Base-by-base conservation (phyloP, 2,888 invertebrate species). In the Heliconius erato region DNA sequence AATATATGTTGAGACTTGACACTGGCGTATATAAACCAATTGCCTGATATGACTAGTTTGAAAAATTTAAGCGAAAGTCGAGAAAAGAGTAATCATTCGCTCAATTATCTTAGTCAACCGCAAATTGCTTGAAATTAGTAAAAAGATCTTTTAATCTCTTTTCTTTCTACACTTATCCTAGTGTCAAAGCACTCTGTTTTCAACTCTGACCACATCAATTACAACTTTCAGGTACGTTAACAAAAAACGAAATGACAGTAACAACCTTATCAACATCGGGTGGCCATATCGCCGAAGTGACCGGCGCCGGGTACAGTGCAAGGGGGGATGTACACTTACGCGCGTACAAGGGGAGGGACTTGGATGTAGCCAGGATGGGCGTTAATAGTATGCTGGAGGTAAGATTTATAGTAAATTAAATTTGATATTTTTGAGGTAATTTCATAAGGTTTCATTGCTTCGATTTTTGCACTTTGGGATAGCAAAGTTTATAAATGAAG, bases 181-280 rank as follows among this genome's bases (percentile, higher is more conserved):
- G 26, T 65, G 26, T 28, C 12, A 16, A 65, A 65, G 26, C 65
- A 65, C 26, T n/a, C 65, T 9, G 12, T 28, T 26, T 19, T 54
- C 3, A 54, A 54, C 54, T 7, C 23, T 54, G 54, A 54, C 54
- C 14, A 26, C 65, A 26, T 65, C 14, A 40, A 19, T 80, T 40
- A 3, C 28, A 44, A 81, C 16, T 68, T 74, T 14, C 87, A 96
- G 96, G 96, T 26, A 99, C 99, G 0, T 96, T 99, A 82, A 99
- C 99, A 0, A 98, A 99, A 94, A 99, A 99, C 94, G 99, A 99
- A 95, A 99, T 99, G 99, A 99, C 99, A 0, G 99, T 99, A n/a
- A 99, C 99, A 2, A 97, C 98, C 49, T 97, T 99, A 83, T 97
- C 98, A 35, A 99, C 99, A 1, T 98, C 99, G 0, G 99, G 99